Evolutionary conservation across 2,113 vertebrate genomes (phyloP).

Genomic region (Oreocharis arfaki): DNA sequence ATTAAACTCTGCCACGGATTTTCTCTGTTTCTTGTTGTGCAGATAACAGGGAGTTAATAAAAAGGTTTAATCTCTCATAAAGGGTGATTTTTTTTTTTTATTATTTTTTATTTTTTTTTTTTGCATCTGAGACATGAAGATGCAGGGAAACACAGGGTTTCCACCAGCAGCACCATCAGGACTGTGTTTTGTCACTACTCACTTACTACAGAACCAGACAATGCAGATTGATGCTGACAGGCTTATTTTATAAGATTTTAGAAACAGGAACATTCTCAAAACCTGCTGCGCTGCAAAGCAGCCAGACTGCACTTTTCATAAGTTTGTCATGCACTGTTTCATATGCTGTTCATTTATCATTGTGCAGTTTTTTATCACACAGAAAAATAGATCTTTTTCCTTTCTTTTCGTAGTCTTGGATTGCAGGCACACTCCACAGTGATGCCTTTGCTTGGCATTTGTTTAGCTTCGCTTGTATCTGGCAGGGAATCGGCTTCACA

Average conservation of each 20-base stretch:
- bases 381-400: neutral
- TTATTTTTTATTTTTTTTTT: neutral
- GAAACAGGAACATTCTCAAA: neutral
- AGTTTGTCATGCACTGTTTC: neutral
- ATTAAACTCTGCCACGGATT: neutral
- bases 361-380: neutral
- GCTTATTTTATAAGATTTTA: neutral
- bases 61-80: neutral
- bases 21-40: neutral
- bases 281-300: neutral
- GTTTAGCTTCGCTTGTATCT: neutral
- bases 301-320: neutral
- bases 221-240: neutral
- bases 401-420: neutral
- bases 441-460: neutral
- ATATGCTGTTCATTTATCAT: neutral
- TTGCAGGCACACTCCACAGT: neutral
- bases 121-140: neutral
- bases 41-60: neutral
- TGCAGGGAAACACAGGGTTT: neutral
- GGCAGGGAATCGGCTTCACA: neutral
- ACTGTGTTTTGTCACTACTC: neutral
- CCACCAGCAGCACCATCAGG: neutral
- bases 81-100: fast-evolving
- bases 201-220: neutral